Conservation (phyloP, 2,888 invertebrate genomes). For the Peribatodes rhomboidaria region DNA sequence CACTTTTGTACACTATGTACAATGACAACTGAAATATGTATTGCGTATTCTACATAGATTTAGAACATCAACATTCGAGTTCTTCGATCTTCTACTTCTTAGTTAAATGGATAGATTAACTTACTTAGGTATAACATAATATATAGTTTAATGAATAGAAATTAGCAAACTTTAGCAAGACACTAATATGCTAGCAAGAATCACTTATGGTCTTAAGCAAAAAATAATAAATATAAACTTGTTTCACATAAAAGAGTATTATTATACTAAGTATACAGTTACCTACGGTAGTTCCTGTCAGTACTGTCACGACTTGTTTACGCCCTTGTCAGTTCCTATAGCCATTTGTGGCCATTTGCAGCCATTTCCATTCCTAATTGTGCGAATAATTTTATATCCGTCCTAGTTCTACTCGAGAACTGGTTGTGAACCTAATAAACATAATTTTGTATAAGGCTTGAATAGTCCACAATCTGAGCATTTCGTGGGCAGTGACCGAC, state of each 20-base stretch:
- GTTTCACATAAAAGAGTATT: conserved; percentile 14
- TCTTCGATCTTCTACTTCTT: too few relatives aligned
- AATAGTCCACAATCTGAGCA: conserved; percentile 29
- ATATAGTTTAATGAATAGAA: not conserved
- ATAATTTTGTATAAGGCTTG: conserved; percentile 35
- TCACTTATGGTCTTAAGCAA: not conserved
- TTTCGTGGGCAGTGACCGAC: conserved; percentile 44
- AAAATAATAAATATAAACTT: conserved; percentile 2
- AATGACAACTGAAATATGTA: conserved; percentile 60
- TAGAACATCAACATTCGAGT: not conserved
- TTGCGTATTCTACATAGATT: not conserved
- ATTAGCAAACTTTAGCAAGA: not conserved
- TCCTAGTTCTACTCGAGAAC: conserved; percentile 21
- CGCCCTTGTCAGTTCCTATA: conserved; percentile 18
- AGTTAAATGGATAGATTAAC: too few relatives aligned
- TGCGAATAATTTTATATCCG: conserved; percentile 25
- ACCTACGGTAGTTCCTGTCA: conserved; percentile 19
- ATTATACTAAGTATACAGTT: too few relatives aligned
- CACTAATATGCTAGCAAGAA: not conserved
- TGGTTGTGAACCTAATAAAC: conserved; percentile 26
- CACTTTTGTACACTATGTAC: conserved; percentile 81
- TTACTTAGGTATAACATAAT: too few relatives aligned
- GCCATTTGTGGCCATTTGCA: conserved; percentile 18
- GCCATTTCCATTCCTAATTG: conserved; percentile 14
- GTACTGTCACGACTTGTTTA: conserved; percentile 28